Base-by-base conservation (phyloP, 1,140 invertebrate genomes). In the Neelides sp. region DNA sequence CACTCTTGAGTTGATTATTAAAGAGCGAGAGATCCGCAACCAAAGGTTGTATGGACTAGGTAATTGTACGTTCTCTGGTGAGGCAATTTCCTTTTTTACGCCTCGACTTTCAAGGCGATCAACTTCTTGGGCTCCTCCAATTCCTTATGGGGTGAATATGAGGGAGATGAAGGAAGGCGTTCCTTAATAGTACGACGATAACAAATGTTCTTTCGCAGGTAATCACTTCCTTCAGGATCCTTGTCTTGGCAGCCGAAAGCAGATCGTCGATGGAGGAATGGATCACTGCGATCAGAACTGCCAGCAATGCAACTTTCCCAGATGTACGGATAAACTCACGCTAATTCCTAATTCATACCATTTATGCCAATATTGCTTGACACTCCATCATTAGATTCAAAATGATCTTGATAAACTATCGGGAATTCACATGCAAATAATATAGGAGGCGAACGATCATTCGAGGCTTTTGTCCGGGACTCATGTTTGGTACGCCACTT, bases 401-500 rank as follows among this genome's bases (percentile, higher is more conserved):
- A n/a, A n/a, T n/a, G n/a, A n/a, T n/a, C n/a, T n/a, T n/a, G n/a
- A n/a, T n/a, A n/a, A n/a, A n/a, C n/a, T n/a, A n/a, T n/a, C n/a
- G n/a, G n/a, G n/a, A n/a, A n/a, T n/a, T n/a, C n/a, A n/a, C n/a
- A n/a, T n/a, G n/a, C n/a, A n/a, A n/a, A n/a, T n/a, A n/a, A n/a
- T n/a, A n/a, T n/a, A n/a, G n/a, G n/a, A n/a, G 64, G 57, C 68
- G 41, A 67, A 68, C 56, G 75, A 73, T 66, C 71, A 72, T 60
- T 73, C 78, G 48, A 78, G 87, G 62, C 78, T 87, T 59, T 74
- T 92, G 37, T 84, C 80, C 13, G 89, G 89, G 34, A 78, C 86
- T 64, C 90, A 96, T 69, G 82, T 85, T 62, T 95, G 90, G 90
- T 87, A 90, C 64, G 80, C 86, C 15, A 89, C 89, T 40, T 92